These are phyloP conservation scores for Euwallacea similis DNA, from an alignment of 1,140 invertebrate genomes.

Conservation along the genomic window DNA sequence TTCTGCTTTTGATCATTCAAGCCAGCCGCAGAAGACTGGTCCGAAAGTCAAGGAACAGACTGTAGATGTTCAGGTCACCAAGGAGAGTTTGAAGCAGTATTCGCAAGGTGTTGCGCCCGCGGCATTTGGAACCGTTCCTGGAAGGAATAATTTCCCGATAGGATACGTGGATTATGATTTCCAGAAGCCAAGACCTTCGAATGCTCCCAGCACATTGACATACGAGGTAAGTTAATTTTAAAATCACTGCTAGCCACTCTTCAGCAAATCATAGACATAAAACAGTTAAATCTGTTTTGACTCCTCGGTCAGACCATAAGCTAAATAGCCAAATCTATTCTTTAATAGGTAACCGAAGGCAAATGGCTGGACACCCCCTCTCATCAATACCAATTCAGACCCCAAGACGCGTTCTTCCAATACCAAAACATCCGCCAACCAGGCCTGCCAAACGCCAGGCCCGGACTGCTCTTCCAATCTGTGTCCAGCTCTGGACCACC, in stretches of 20 bases:
- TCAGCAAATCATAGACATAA: no score
- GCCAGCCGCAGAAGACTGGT: constrained; percentile 16
- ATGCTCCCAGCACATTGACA: constrained; percentile 41
- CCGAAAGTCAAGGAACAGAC: constrained; percentile 32
- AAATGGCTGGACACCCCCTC: constrained; percentile 45
- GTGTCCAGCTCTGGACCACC: constrained; percentile 7
- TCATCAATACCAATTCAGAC: constrained; percentile 38
- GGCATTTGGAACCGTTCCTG: constrained; percentile 13
- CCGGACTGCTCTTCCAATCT: constrained; percentile 18
- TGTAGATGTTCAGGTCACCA: constrained; percentile 49
- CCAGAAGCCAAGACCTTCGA: constrained; percentile 14
- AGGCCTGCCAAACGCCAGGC: constrained; percentile 17
- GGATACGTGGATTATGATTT: constrained; percentile 42
- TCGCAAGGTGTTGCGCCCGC: constrained; percentile 41
- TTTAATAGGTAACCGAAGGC: constrained; percentile 30
- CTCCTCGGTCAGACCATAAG: not conserved
- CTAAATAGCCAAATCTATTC: constrained; percentile 23
- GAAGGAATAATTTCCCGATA: constrained; percentile 29
- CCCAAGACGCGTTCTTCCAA: constrained; percentile 27
- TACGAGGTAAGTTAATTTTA: constrained; percentile 47
- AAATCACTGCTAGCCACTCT: no score
- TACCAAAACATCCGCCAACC: constrained; percentile 14
- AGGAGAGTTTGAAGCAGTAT: constrained; percentile 50
- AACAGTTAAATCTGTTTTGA: not conserved
- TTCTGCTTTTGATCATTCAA: constrained; percentile 33